These are phyloP conservation scores for Pseudochaenichthys georgianus DNA, from an alignment of 2,797 vertebrate genomes.

Conservation along the genomic window DNA sequence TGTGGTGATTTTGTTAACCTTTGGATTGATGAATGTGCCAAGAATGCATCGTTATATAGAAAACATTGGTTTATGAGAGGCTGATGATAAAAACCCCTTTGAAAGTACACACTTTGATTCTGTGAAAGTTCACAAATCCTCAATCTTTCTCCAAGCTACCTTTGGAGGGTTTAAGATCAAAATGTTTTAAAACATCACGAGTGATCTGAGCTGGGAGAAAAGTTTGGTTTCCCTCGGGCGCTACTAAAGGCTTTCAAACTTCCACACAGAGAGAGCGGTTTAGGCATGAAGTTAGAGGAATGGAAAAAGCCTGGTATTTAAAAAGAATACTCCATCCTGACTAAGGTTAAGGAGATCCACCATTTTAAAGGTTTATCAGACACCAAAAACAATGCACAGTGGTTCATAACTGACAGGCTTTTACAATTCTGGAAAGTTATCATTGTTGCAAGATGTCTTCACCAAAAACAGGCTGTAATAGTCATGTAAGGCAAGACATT, in stretches of 20 bases:
- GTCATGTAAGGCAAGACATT: no score
- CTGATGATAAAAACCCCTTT: slow-evolving; percentile 26
- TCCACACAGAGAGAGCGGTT: not conserved
- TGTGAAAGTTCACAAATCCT: slow-evolving; percentile 16
- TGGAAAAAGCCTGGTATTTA: not conserved
- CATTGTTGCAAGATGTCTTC: not conserved
- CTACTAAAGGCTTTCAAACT: not conserved
- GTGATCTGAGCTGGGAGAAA: slow-evolving; percentile 11
- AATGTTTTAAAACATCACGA: slow-evolving; percentile 6
- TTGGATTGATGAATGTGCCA: slow-evolving; percentile 56
- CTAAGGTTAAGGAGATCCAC: not conserved
- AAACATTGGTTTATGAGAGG: slow-evolving; percentile 39
- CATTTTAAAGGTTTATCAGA: not conserved
- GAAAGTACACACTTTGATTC: slow-evolving; percentile 12
- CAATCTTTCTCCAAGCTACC: not conserved
- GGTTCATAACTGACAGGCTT: not conserved
- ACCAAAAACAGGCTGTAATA: no score
- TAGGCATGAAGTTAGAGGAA: not conserved
- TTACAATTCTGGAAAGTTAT: not conserved
- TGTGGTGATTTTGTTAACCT: slow-evolving; percentile 48
- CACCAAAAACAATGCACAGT: not conserved
- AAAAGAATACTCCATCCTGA: not conserved
- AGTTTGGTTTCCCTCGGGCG: not conserved
- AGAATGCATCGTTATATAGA: slow-evolving; percentile 41
- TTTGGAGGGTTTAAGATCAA: slow-evolving; percentile 4